Conservation (phyloP, 2,888 invertebrate species). For the Bedellia somnulentella region DNA sequence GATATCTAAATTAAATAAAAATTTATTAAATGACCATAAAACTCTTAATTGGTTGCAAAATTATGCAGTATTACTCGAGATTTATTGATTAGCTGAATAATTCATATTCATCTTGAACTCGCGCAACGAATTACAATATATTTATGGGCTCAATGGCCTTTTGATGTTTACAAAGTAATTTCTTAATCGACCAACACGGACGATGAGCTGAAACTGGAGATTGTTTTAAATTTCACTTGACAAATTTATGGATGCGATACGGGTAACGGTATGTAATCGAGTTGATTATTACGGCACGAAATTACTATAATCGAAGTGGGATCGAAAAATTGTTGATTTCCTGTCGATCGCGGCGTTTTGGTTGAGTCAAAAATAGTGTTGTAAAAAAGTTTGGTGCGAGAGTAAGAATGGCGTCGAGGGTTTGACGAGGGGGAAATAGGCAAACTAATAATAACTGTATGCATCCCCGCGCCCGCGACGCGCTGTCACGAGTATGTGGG, state of each 20-base stretch:
- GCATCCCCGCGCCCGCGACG: slow-evolving; percentile 46
- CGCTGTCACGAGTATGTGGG: slow-evolving; percentile 22
- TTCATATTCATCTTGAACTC: slow-evolving; percentile 15
- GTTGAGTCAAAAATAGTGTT: slow-evolving; percentile 21
- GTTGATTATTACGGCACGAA: slow-evolving; percentile 3
- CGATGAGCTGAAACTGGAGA: too few relatives aligned
- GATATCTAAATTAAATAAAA: slow-evolving; percentile 1
- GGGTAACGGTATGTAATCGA: background rate
- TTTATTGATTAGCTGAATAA: slow-evolving; percentile 18
- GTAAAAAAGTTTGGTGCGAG: slow-evolving; percentile 39
- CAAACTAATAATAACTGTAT: slow-evolving; percentile 58
- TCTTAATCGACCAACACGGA: slow-evolving; percentile 4
- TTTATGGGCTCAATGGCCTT: slow-evolving; percentile 16
- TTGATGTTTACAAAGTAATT: slow-evolving; percentile 1
- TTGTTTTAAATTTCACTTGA: slow-evolving; percentile 2
- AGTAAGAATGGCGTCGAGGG: slow-evolving; percentile 34
- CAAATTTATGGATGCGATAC: slow-evolving; percentile 5
- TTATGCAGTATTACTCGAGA: slow-evolving; percentile 16
- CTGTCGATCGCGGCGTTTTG: slow-evolving; percentile 13
- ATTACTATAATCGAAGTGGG: slow-evolving; percentile 4
- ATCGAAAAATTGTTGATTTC: slow-evolving; percentile 7
- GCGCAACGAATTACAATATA: slow-evolving; percentile 15
- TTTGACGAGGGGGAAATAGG: slow-evolving; percentile 27
- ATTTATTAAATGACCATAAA: background rate
- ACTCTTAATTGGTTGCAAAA: slow-evolving; percentile 17